These are phyloP conservation scores for Stegostoma tigrinum DNA, from an alignment of 2,113 vertebrate genomes.

Conservation along the genomic window DNA sequence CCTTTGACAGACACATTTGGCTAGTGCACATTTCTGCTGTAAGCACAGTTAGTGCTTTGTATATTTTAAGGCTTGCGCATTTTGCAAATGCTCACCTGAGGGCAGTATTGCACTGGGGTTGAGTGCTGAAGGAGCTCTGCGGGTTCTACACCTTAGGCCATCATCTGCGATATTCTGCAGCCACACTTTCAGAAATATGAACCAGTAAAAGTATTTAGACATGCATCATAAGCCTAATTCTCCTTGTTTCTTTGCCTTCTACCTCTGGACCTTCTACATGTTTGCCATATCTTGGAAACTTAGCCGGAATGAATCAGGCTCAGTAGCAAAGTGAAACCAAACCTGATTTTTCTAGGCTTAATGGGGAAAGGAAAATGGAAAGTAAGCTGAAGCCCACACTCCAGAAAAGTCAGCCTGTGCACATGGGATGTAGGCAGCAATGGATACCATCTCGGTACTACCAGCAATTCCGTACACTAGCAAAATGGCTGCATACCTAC, in stretches of 20 bases:
- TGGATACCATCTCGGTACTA: not conserved
- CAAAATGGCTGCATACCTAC: not conserved
- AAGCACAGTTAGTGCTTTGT: not conserved
- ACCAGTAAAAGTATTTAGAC: not conserved
- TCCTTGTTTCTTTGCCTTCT: not conserved
- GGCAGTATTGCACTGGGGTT: not conserved
- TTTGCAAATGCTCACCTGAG: conserved; percentile 9
- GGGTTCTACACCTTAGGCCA: not conserved
- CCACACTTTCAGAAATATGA: not conserved
- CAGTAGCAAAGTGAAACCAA: not conserved
- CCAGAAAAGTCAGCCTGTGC: not conserved
- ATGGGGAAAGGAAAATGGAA: not conserved
- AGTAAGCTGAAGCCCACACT: not conserved
- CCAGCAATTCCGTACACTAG: not conserved
- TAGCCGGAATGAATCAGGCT: not conserved
- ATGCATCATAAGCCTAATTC: not conserved
- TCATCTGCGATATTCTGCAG: not conserved
- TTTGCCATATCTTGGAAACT: not conserved
- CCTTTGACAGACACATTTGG: conserved; percentile 1
- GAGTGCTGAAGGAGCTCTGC: not conserved
- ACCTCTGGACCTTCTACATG: not conserved
- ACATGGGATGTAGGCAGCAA: not conserved
- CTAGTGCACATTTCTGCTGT: not conserved
- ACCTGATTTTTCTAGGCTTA: not conserved
- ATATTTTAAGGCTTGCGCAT: conserved; percentile 14